Base-by-base conservation (phyloP, 2,888 invertebrate genomes). In the Lasioglossum figueresi region DNA sequence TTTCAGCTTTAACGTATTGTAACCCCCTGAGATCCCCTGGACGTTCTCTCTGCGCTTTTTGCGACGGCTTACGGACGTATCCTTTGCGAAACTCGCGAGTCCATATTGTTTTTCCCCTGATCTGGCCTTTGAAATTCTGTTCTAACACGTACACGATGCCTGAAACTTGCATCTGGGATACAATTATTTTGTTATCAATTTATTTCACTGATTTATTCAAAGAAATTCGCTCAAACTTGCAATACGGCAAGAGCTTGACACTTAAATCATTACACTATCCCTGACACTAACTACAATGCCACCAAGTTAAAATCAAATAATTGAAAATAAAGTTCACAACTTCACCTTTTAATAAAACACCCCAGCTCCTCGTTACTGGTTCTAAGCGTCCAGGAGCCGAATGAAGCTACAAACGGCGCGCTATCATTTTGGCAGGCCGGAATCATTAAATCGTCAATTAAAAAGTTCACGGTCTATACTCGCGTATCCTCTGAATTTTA, bases 1-100 rank as follows among this genome's bases (percentile, higher is more conserved):
- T 78, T 78, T 76, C 14, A 68, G 76, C 75, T 79, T 71, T 23
- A 59, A 40, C 74, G 83, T 79, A 79, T 83, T 56, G 76, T 76
- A 76, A 56, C 56, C 75, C 43, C 34, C 14, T 37, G 70, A 83
- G 78, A n/a, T 73, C 56, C 76, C 45, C 63, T 71, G 52, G 31
- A 31, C 71, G 14, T 71, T 52, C 52, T 43, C 40, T 16, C 59
- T 45, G 48, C 43, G 0, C 27, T 59, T 37, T 16, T 45, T 66
- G n/a, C 14, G n/a, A 52, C 40, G 31, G 23, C 70, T 45, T 70
- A 73, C 78, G 23, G 19, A 10, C 59, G 43, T 31, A 63, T 37
- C 12, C 66, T 10, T 45, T 4, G 66, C 77, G 52, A 19, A 71
- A 78, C 66, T 34, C 10, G 19, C 14, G 23, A 66, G 10, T 34